Evolutionary conservation across 2,113 vertebrate species (phyloP), one percentile per base, ranked within the genome.

Genomic region (Labrus mixtus): DNA sequence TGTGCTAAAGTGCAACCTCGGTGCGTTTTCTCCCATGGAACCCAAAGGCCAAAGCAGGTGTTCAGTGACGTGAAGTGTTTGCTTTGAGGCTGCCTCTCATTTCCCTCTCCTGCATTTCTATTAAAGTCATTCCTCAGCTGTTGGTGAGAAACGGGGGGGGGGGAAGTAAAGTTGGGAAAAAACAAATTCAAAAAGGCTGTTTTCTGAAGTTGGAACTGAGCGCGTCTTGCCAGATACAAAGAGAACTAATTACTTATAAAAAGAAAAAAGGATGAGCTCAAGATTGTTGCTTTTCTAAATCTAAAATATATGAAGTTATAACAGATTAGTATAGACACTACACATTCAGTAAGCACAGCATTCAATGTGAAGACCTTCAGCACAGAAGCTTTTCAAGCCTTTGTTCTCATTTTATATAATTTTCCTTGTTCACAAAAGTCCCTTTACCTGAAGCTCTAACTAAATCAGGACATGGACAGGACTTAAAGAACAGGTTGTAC

Each of bases 11-110:
- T 77, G 62, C 81, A 86, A 80, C 72, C 73, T 73, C 53, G 33
- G 57, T 76, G 77, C 39, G 22, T 76, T 83, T 89, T 93, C 88
- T 90, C 83, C 78, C 81, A 87, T 67, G 65, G 70, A 88, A 83
- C 68, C 73, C 76, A 84, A 79, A 87, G 78, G 78, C 81, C 64
- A 82, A 81, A 90, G 82, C 91, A 93, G 91, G 92, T 93, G 89
- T 89, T 82, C 55, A 53, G 80, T 93, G 93, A 91, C 84, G 78
- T 81, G 76, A 63, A 79, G 51, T 83, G 83, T 86, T 89, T 92
- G 82, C 87, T 87, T 81, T 85, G 54, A 86, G 81, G 71, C 65
- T 62, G 78, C 48, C 33, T 74, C 79, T 85, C 61, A 67, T 84
- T 88, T 89, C 83, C 83, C 71, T 88, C 82, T 75, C 54, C 77